These are phyloP conservation scores for Hydraecia micacea DNA, from an alignment of 2,888 invertebrate species.

Conservation along the genomic window DNA sequence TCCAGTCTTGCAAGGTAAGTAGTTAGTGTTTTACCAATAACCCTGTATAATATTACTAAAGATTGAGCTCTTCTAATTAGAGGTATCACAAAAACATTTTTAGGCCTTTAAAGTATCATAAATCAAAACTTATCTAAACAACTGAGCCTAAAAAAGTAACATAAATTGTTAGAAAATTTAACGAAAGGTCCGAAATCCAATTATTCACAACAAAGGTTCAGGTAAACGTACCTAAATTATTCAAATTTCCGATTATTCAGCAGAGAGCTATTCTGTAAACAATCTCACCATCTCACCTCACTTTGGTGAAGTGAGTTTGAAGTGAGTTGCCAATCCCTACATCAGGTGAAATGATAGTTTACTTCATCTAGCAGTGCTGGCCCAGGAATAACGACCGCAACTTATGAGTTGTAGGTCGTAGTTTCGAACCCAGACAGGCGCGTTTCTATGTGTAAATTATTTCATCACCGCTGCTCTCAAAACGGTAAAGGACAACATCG, in stretches of 20 bases:
- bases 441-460: too few species aligned
- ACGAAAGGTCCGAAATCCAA: slow-evolving; percentile 49
- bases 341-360: background rate
- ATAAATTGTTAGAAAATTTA: slow-evolving; percentile 44
- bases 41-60: too few species aligned
- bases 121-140: slow-evolving; percentile 32
- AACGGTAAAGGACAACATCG: too few species aligned
- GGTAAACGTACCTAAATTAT: slow-evolving; percentile 41
- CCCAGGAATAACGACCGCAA: too few species aligned
- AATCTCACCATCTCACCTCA: background rate
- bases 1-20: too few species aligned
- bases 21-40: too few species aligned
- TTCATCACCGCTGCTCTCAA: too few species aligned
- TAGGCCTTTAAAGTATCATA: background rate
- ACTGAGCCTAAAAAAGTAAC: slow-evolving; percentile 18
- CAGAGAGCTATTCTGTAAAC: slow-evolving; percentile 1
- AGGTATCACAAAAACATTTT: background rate
- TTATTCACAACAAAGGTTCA: slow-evolving; percentile 54
- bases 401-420: too few species aligned
- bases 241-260: slow-evolving; percentile 55
- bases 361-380: background rate
- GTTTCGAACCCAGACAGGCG: too few species aligned
- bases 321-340: background rate
- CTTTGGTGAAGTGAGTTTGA: background rate
- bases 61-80: background rate